Evolutionary conservation across 2,888 invertebrate species (phyloP).

Genomic region (Napeogenes sylphis): DNA sequence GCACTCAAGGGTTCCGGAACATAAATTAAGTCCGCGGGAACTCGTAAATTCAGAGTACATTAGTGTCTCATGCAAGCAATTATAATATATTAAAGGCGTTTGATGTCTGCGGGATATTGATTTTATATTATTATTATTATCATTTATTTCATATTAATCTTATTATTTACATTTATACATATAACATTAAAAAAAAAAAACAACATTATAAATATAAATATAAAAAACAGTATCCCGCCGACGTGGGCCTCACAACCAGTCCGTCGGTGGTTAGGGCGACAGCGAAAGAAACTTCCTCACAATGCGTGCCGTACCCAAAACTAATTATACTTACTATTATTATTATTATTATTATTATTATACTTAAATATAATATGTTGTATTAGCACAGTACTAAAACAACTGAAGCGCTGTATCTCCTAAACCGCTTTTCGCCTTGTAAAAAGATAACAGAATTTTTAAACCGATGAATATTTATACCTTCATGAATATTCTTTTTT

Average conservation of each 20-base stretch:
- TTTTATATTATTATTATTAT: background rate
- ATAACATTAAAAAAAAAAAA: too few relatives aligned
- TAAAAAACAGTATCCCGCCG: too few relatives aligned
- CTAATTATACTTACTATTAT: too few relatives aligned
- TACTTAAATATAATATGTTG: background rate
- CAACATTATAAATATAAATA: too few relatives aligned
- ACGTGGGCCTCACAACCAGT: too few relatives aligned
- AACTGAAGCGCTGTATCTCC: too few relatives aligned
- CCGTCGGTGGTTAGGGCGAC: too few relatives aligned
- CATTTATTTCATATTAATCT: too few relatives aligned
- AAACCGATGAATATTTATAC: constrained; percentile 6
- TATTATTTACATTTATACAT: too few relatives aligned
- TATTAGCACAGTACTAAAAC: too few relatives aligned
- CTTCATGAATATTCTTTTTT: background rate
- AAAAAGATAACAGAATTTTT: background rate
- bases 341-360: background rate
- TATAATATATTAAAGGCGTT: constrained; percentile 1
- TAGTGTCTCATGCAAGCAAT: background rate
- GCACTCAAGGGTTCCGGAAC: constrained; percentile 3
- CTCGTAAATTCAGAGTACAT: constrained; percentile 5
- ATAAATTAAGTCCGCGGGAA: background rate
- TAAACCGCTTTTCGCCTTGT: background rate
- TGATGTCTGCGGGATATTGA: background rate
- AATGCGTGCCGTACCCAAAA: too few relatives aligned
- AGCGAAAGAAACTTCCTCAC: too few relatives aligned